Percentiles rank a stretch among this genome's conserved stretches.
Conservation (phyloP, 2,113 vertebrate genomes). For the Glaucidium brasilianum region DNA sequence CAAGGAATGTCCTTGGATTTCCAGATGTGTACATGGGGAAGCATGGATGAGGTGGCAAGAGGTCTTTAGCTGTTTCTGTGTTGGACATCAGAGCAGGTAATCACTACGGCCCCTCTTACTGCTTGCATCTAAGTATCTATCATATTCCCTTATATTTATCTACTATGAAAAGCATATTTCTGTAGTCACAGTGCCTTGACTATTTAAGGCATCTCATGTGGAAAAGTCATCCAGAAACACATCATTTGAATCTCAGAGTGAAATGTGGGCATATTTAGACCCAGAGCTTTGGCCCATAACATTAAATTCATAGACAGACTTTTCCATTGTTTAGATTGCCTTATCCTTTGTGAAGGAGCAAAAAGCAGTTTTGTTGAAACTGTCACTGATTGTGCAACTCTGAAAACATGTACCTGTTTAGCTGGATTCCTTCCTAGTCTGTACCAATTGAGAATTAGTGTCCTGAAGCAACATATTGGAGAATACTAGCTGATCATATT, state of each 20-base stretch:
- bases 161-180: neutral
- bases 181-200: slow-evolving; percentile 30
- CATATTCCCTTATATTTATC: neutral
- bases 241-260: slow-evolving; percentile 14
- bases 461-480: neutral
- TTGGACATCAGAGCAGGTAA: neutral
- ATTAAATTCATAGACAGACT: neutral
- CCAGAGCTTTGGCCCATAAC: neutral
- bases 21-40: neutral
- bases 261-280: slow-evolving; percentile 6
- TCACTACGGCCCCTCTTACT: neutral
- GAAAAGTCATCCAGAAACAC: slow-evolving; percentile 56
- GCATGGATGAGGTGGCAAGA: neutral
- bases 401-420: neutral
- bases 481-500: neutral
- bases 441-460: neutral
- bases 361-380: neutral
- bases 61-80: neutral
- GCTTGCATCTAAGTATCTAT: neutral
- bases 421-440: slow-evolving; percentile 28
- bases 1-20: neutral
- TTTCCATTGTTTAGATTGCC: neutral
- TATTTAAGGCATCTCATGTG: neutral
- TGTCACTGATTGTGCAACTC: neutral
- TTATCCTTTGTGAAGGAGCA: slow-evolving; percentile 10